Evolutionary conservation across 2,797 vertebrate genomes (phyloP).

Genomic region (Avahi laniger): DNA sequence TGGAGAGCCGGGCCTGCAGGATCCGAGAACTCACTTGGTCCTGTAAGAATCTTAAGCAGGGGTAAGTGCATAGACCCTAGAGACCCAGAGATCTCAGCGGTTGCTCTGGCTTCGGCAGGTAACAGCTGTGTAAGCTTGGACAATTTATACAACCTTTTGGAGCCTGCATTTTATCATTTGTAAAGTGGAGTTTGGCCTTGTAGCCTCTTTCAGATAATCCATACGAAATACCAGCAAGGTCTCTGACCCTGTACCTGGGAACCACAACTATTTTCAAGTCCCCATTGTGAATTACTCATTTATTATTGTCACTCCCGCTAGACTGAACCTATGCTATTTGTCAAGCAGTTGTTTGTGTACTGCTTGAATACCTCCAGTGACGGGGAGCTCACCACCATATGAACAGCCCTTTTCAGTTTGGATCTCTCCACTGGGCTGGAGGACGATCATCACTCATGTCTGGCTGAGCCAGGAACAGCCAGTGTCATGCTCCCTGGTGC

Average conservation of each 20-base stretch:
- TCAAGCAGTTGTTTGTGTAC: neutral
- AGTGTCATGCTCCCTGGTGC: fast-evolving
- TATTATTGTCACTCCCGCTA: neutral
- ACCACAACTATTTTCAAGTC: neutral
- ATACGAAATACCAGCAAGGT: neutral
- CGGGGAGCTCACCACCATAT: fast-evolving
- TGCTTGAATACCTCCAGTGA: neutral
- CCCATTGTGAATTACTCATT: neutral
- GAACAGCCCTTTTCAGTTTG: neutral
- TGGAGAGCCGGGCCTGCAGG: neutral
- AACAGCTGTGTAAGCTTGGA: neutral
- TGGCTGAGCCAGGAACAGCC: neutral
- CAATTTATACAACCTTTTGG: neutral
- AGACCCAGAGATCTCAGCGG: neutral
- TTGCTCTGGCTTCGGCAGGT: neutral
- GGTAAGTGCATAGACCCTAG: neutral
- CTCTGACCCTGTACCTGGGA: fast-evolving
- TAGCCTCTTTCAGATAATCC: neutral
- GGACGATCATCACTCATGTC: neutral
- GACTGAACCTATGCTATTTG: neutral
- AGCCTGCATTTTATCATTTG: neutral
- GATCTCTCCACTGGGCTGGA: neutral
- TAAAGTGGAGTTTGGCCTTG: neutral
- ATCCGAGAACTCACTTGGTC: neutral
- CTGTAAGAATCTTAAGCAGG: neutral